phyloP scores from a whole-genome alignment of 2,113 vertebrate genomes.

The Galbula dea region DNA sequence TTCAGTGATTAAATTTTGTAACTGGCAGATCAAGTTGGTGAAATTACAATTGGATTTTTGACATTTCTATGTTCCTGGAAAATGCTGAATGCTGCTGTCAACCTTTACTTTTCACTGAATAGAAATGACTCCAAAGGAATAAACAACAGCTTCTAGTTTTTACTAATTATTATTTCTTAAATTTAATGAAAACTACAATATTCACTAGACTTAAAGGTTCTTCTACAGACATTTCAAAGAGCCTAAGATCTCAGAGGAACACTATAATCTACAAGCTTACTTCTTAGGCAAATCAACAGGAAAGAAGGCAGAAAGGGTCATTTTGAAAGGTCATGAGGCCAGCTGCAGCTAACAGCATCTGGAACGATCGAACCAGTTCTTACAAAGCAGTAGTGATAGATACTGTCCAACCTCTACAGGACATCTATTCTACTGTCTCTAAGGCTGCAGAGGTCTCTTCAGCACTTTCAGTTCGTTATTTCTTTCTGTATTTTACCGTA shows the following conservation, averaged over 20 bases:
- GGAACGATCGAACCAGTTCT: neutral
- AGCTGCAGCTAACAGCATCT: neutral
- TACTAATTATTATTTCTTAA: neutral
- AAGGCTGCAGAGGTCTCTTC: neutral
- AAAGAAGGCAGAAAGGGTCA: neutral
- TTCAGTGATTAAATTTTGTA: neutral
- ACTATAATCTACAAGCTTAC: neutral
- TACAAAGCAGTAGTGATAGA: neutral
- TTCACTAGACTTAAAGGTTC: neutral
- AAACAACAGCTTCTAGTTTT: neutral
- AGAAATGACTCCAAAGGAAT: neutral
- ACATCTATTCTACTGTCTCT: neutral
- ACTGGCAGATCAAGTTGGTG: neutral
- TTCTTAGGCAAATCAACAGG: rapidly evolving
- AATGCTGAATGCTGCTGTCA: neutral
- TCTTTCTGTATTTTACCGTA: neutral
- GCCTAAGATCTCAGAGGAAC: neutral
- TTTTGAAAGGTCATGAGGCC: neutral
- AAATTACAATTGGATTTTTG: neutral
- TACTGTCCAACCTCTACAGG: neutral
- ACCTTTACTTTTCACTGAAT: neutral
- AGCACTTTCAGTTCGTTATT: neutral
- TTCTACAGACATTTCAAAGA: neutral
- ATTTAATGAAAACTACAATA: neutral
- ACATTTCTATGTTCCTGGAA: neutral